Percentiles rank a stretch among this genome's conserved stretches.
Evolutionary conservation across 2,797 vertebrate genomes (phyloP).

Genomic region (Otolemur crassicaudatus): DNA sequence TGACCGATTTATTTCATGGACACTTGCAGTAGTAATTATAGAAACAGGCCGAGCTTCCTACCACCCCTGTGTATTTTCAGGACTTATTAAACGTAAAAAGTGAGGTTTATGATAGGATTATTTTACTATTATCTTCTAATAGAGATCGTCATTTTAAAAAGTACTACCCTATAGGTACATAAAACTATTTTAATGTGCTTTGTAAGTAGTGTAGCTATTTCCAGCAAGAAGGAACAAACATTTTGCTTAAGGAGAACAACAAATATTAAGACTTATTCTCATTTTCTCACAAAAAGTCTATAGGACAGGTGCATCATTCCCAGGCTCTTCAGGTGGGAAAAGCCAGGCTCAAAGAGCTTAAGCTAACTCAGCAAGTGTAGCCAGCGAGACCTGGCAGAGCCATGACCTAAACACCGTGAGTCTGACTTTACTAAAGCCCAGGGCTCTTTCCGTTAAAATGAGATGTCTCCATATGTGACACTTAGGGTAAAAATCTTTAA

Average conservation of each 20-base stretch:
- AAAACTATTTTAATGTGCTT: conserved; percentile 10
- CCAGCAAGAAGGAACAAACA: background rate
- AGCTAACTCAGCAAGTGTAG: background rate
- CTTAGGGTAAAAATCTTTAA: background rate
- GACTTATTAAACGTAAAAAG: background rate
- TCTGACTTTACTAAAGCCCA: background rate
- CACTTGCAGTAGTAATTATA: background rate
- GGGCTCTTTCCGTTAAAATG: background rate
- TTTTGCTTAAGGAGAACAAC: background rate
- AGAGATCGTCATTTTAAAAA: background rate
- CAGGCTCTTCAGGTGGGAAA: background rate
- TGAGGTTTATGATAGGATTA: background rate
- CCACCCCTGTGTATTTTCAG: background rate
- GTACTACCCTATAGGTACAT: background rate
- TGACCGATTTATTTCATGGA: background rate
- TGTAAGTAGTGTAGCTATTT: background rate
- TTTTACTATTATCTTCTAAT: background rate
- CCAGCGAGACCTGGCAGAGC: background rate
- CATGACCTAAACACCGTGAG: background rate
- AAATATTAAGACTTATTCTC: background rate
- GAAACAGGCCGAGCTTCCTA: background rate
- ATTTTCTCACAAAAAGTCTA: background rate
- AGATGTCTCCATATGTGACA: background rate
- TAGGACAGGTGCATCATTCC: background rate
- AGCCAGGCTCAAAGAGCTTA: background rate